Percentiles rank a stretch among this genome's conserved stretches.
Conservation (phyloP, 2,888 invertebrate genomes). For the Zaprionus bogoriensis region DNA sequence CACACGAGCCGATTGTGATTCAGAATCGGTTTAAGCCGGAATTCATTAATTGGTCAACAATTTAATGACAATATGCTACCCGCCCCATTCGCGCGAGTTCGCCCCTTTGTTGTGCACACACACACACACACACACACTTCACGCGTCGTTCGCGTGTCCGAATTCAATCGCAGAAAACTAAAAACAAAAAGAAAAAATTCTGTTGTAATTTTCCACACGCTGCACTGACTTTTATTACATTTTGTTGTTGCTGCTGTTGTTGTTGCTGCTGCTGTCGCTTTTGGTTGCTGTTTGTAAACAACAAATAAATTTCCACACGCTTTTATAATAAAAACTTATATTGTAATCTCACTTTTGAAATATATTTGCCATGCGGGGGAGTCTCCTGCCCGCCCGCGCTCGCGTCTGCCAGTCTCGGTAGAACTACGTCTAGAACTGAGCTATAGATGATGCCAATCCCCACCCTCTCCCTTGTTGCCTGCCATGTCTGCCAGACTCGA, state of each 20-base stretch:
- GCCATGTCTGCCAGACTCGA: slow-evolving; percentile 43
- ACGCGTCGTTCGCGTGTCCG: slow-evolving; percentile 36
- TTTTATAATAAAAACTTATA: slow-evolving; percentile 41
- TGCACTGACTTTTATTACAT: slow-evolving; percentile 29
- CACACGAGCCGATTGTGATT: slow-evolving; percentile 38
- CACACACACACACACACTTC: slow-evolving; percentile 4
- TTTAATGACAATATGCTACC: neutral
- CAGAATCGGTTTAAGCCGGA: slow-evolving; percentile 32
- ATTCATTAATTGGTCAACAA: slow-evolving; percentile 34
- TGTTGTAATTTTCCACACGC: slow-evolving; percentile 51
- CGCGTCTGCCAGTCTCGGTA: neutral
- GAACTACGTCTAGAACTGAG: neutral
- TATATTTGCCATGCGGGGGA: slow-evolving; percentile 36
- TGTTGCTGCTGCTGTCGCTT: slow-evolving; percentile 1
- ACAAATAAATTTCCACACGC: slow-evolving; percentile 53
- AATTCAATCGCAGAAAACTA: slow-evolving; percentile 16
- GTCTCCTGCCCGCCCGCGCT: slow-evolving; percentile 6
- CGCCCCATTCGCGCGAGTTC: neutral
- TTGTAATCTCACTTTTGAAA: slow-evolving; percentile 46
- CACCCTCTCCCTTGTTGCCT: slow-evolving; percentile 4
- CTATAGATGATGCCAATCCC: neutral
- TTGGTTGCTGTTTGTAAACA: slow-evolving; percentile 30
- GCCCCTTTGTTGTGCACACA: neutral
- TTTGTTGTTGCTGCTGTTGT: slow-evolving; percentile 5
- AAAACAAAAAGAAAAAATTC: slow-evolving; percentile 17